phyloP scores from a whole-genome alignment of 2,113 vertebrate species.

The Strix uralensis region DNA sequence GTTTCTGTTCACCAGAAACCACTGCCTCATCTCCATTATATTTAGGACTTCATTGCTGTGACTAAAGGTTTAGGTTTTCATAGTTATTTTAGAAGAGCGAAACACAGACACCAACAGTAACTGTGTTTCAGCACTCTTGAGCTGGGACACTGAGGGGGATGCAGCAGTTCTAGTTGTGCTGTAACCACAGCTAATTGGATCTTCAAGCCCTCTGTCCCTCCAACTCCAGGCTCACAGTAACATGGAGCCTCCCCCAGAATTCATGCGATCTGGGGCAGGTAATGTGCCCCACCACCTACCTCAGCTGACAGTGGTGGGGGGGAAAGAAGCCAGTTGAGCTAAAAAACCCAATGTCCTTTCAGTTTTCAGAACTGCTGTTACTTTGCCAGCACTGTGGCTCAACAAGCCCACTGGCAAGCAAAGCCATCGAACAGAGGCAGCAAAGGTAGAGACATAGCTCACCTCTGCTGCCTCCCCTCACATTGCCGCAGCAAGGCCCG shows the following conservation, averaged over 20 bases:
- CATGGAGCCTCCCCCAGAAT: accelerated
- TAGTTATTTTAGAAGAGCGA: neutral
- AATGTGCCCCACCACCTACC: neutral
- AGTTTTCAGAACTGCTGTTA: neutral
- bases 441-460: neutral
- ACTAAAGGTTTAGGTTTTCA: neutral
- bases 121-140: neutral
- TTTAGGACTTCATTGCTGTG: neutral
- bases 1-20: neutral
- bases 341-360: neutral
- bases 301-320: neutral
- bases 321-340: neutral
- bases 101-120: neutral
- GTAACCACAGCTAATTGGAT: neutral
- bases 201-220: neutral
- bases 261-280: neutral
- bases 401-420: neutral
- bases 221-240: neutral
- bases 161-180: neutral
- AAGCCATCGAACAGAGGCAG: neutral
- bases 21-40: neutral
- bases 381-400: neutral
- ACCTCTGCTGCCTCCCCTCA: neutral
- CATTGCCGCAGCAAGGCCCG: neutral
- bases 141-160: neutral